A percentile compares a stretch with the other conserved stretches of the same genome.
Evolutionary conservation across 2,113 vertebrate genomes (phyloP).

Genomic region (Calonectris borealis): DNA sequence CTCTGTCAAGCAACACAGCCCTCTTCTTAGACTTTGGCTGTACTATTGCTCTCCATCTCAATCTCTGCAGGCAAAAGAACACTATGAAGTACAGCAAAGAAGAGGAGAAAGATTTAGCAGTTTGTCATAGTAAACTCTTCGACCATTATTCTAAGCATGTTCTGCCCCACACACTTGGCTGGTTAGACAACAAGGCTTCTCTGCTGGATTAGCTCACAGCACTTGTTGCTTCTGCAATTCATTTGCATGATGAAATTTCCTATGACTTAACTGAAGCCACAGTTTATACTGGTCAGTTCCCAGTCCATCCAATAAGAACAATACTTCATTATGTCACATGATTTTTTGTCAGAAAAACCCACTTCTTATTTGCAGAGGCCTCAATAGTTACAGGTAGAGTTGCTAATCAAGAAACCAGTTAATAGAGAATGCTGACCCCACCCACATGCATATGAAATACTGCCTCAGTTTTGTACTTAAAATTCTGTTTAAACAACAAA

Average conservation of each 20-base stretch:
- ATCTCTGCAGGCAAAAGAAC: background rate
- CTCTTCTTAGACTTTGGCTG: background rate
- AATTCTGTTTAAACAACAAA: background rate
- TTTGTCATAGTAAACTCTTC: background rate
- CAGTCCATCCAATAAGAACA: background rate
- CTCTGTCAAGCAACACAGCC: background rate
- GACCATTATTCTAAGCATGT: background rate
- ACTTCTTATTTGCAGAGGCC: background rate
- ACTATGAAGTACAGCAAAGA: background rate
- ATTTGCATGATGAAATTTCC: background rate
- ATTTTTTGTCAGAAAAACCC: background rate
- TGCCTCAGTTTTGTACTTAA: background rate
- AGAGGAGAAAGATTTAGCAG: background rate
- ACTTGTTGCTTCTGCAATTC: fast-evolving
- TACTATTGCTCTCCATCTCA: background rate
- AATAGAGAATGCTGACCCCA: background rate
- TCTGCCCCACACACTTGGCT: background rate
- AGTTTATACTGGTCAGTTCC: background rate
- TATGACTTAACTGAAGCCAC: background rate
- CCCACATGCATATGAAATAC: background rate
- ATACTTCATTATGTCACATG: background rate
- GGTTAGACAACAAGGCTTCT: background rate
- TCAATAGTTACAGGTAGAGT: background rate
- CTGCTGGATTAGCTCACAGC: background rate
- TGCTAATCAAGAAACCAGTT: background rate